Base-by-base conservation (phyloP, 2,888 invertebrate genomes). In the Drosophila parthenogenetica region DNA sequence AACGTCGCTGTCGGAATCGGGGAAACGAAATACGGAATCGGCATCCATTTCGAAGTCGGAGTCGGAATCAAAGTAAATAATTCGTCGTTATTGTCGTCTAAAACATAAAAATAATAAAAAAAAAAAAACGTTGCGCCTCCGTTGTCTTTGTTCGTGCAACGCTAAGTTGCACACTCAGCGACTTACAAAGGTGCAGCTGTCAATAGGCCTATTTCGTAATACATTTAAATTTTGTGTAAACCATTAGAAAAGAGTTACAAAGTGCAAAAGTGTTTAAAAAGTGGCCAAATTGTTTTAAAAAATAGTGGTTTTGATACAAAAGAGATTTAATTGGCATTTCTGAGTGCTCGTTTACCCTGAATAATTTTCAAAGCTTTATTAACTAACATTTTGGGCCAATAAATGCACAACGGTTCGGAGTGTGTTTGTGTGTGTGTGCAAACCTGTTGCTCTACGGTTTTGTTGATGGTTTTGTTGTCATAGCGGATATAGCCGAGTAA, bases 1-100 rank as follows among this genome's bases (percentile, higher is more conserved):
- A 87, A 85, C 84, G 87, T 87, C 69, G 78, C 68, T 66, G 71
- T 67, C 69, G 70, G 39, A 67, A 64, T 46, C 68, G 64, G 62
- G 54, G 35, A 58, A 55, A 53, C 70, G 64, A 45, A 39, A 35
- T n/a, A 46, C 25, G 48, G n/a, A 45, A 40, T 43, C 48, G 48
- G 49, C 53, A 64, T 57, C 63, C 43, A 35, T 11, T 13, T 35
- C 35, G 35, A 13, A 35, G 29, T 35, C 13, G 35, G 35, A 35
- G 11, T 35, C 35, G 37, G 45, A 3, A 5, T 32, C 51, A 17
- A 51, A 59, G 40, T 59, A 17, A 43, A 60, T 57, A 37, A 53
- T 53, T 61, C 50, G 40, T 50, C 40, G 42, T 61, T 55, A 64
- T 63, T 42, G 58, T 70, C 66, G 61, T 59, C 8, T 29, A 5